Evolutionary conservation across 2,888 invertebrate species (phyloP).

Genomic region (Muschampia plurimacula): DNA sequence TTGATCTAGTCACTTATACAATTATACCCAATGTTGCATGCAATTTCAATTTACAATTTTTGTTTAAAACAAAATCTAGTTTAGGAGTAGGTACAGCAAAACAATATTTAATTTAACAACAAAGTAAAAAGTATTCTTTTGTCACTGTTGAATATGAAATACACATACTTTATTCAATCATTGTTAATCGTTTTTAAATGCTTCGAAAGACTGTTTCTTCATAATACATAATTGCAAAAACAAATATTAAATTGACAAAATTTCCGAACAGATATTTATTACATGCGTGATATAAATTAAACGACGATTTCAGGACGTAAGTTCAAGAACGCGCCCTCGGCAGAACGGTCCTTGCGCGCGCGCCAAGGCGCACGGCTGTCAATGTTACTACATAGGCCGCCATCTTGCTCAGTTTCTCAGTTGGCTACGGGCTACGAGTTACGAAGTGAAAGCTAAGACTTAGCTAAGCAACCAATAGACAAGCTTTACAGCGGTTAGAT

Average conservation of each 20-base stretch:
- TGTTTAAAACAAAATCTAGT: too few species aligned
- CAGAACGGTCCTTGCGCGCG: slow-evolving; percentile 32
- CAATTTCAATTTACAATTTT: too few species aligned
- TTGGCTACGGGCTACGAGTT: slow-evolving; percentile 15
- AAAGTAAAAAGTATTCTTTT: too few species aligned
- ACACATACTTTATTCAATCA: too few species aligned
- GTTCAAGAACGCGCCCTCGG: slow-evolving; percentile 36
- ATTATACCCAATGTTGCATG: too few species aligned
- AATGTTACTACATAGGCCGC: slow-evolving; percentile 37
- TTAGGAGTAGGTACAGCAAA: too few species aligned
- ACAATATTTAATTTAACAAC: too few species aligned
- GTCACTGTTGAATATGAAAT: too few species aligned
- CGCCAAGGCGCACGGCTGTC: slow-evolving; percentile 31
- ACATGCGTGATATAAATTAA: neutral
- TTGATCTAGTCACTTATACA: too few species aligned
- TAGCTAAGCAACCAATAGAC: neutral
- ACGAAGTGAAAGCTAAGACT: neutral
- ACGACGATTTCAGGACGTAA: slow-evolving; percentile 25
- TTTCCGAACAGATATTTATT: neutral
- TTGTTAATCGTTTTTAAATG: too few species aligned
- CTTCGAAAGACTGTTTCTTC: too few species aligned
- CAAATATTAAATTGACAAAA: neutral
- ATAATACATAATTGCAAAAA: too few species aligned
- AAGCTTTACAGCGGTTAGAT: neutral
- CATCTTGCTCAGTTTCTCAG: slow-evolving; percentile 28